Evolutionary conservation across 2,888 invertebrate species (phyloP).

Genomic region (Agapostemon virescens): DNA sequence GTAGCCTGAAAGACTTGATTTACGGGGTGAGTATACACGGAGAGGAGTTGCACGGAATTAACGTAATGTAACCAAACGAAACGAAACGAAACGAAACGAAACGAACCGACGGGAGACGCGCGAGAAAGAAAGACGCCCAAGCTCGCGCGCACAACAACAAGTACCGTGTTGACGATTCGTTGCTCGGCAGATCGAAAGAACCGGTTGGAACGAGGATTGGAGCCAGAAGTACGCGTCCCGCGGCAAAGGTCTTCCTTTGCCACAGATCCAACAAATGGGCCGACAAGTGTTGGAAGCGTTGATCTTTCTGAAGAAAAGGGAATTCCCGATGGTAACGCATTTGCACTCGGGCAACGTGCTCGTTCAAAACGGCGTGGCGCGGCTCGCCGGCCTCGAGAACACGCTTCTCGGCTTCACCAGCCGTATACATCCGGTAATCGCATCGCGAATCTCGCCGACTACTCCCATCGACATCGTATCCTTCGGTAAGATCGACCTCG

Average conservation of each 20-base stretch:
- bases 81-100: neutral
- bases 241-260: conserved; percentile 87
- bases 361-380: conserved; percentile 94
- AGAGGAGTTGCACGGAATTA: too few species aligned
- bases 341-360: conserved; percentile 95
- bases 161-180: neutral
- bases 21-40: conserved; percentile 85
- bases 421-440: conserved; percentile 82
- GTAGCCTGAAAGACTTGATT: conserved; percentile 94
- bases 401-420: conserved; percentile 89
- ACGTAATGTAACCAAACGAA: too few species aligned
- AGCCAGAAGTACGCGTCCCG: conserved; percentile 87
- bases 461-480: conserved; percentile 85
- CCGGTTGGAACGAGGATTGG: conserved; percentile 91
- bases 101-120: neutral
- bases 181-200: conserved; percentile 78
- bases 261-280: conserved; percentile 92
- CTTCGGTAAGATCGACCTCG: conserved; percentile 83
- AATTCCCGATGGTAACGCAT: conserved; percentile 93
- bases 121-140: neutral
- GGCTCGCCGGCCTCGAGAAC: conserved; percentile 93
- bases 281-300: conserved; percentile 93
- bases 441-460: conserved; percentile 81
- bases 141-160: too few species aligned
- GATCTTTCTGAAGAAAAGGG: conserved; percentile 91